Conservation (phyloP, 2,888 invertebrate species). For the Spatulosminthurus flaviceps region DNA sequence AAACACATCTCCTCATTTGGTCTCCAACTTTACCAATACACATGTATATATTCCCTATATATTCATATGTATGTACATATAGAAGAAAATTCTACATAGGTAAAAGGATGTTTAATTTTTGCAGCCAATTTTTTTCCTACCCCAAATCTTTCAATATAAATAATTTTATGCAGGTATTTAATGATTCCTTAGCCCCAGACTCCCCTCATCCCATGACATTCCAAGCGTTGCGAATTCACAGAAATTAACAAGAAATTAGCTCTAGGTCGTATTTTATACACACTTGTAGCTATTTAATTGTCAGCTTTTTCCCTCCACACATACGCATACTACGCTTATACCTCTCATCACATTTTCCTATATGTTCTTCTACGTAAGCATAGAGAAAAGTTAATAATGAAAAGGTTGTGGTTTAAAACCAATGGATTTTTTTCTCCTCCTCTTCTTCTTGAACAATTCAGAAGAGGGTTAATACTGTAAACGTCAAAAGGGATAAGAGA, state of each 20-base stretch:
- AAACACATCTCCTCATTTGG: too few species aligned
- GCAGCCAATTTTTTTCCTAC: too few species aligned
- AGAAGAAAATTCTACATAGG: too few species aligned
- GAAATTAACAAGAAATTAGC: conserved; percentile 12
- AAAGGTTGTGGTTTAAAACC: neutral
- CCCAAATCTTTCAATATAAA: neutral
- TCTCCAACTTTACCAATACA: too few species aligned
- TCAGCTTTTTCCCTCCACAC: too few species aligned
- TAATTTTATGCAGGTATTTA: conserved; percentile 8
- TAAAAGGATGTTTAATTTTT: too few species aligned
- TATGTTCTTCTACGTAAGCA: neutral
- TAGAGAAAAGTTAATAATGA: neutral
- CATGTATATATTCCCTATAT: too few species aligned
- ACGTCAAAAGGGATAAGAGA: neutral
- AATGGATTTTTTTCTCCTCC: neutral
- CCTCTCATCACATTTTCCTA: neutral
- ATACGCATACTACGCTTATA: too few species aligned
- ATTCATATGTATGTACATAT: too few species aligned
- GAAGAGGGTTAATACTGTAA: conserved; percentile 4
- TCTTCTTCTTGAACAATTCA: neutral
- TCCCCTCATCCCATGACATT: neutral
- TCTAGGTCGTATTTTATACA: too few species aligned
- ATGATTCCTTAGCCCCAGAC: neutral
- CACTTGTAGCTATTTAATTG: too few species aligned
- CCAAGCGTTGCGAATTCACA: conserved; percentile 14